These are phyloP conservation scores for Fratercula arctica DNA, from an alignment of 2,797 vertebrate species.

Conservation along the genomic window DNA sequence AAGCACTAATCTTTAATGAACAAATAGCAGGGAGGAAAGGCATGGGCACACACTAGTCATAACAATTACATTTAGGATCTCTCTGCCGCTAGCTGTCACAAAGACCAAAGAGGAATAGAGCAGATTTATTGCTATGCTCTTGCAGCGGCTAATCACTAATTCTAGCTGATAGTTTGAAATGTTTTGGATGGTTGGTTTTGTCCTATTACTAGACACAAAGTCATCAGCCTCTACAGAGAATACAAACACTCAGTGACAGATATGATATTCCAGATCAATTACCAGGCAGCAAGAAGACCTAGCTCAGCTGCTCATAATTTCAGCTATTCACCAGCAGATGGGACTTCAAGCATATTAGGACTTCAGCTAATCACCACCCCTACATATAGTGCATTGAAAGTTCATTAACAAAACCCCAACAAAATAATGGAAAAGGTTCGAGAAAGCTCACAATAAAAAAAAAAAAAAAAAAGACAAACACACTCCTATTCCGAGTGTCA, in stretches of 20 bases:
- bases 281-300: constrained; percentile 22
- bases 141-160: constrained; percentile 44
- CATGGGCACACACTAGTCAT: not conserved
- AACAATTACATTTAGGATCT: not conserved
- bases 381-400: not conserved
- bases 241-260: constrained; percentile 50
- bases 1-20: constrained; percentile 12
- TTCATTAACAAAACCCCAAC: not conserved
- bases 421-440: not conserved
- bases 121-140: constrained; percentile 27
- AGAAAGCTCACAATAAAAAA: not conserved
- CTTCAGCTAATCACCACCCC: constrained; percentile 1
- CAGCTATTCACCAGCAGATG: constrained; percentile 41
- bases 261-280: constrained; percentile 57
- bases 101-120: constrained; percentile 21
- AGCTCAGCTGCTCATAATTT: constrained; percentile 60
- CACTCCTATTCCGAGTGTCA: not conserved
- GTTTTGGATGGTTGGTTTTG: constrained; percentile 41
- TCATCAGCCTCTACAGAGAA: constrained; percentile 17
- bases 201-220: constrained; percentile 15
- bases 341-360: not conserved
- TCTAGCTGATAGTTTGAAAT: constrained; percentile 1
- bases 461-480: accelerated
- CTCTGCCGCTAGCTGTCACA: not conserved
- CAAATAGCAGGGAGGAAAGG: constrained; percentile 17